phyloP scores from a whole-genome alignment of 2,113 vertebrate genomes.

The Oryzias melastigma region DNA sequence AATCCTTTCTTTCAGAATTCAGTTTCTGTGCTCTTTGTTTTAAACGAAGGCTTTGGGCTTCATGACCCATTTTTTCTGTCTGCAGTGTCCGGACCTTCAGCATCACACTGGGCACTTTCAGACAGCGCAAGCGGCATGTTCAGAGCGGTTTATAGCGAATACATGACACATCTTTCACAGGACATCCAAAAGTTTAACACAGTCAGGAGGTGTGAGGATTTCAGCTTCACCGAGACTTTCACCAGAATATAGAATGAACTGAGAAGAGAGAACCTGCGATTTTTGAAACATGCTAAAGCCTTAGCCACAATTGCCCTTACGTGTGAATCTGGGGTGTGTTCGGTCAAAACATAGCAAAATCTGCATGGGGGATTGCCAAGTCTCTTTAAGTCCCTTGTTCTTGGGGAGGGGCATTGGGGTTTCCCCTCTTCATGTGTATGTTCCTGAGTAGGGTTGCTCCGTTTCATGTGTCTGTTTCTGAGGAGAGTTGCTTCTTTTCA shows the following conservation, averaged over 20 bases:
- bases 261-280: constrained; percentile 32
- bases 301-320: constrained; percentile 28
- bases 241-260: constrained; percentile 45
- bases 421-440: too few species aligned
- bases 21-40: constrained; percentile 25
- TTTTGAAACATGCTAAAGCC: constrained; percentile 48
- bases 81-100: background rate
- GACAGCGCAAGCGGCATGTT: constrained; percentile 4
- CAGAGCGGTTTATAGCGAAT: constrained; percentile 29
- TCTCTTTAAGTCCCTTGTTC: too few species aligned
- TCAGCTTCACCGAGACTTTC: constrained; percentile 50
- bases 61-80: constrained; percentile 16
- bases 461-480: too few species aligned
- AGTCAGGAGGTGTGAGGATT: constrained; percentile 40
- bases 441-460: too few species aligned
- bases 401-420: too few species aligned
- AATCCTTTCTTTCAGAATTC: constrained; percentile 37
- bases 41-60: constrained; percentile 11
- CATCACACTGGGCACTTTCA: constrained; percentile 1
- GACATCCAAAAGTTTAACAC: constrained; percentile 28
- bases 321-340: constrained; percentile 31
- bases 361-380: too few species aligned
- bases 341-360: too few species aligned
- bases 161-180: constrained; percentile 27
- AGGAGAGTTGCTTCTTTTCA: too few species aligned